phyloP scores from a whole-genome alignment of 2,113 vertebrate genomes.

The Ibidorhyncha struthersii region DNA sequence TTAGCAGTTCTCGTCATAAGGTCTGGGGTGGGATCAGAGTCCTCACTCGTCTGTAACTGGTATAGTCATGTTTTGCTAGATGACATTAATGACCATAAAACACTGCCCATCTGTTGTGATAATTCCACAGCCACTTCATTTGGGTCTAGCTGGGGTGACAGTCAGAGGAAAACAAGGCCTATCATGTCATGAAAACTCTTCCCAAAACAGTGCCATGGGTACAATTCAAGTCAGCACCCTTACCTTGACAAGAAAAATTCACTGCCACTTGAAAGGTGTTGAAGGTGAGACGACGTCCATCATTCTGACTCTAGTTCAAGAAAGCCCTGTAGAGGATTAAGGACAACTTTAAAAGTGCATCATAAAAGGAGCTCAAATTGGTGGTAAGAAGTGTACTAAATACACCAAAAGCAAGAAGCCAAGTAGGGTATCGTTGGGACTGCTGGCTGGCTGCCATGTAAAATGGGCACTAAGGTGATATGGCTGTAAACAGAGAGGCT shows the following conservation, averaged over 20 bases:
- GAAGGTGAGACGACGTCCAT: background rate
- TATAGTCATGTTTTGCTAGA: background rate
- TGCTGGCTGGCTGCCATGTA: background rate
- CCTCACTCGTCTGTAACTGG: background rate
- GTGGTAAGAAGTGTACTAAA: background rate
- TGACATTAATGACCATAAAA: background rate
- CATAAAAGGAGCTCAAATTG: background rate
- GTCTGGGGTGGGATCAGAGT: background rate
- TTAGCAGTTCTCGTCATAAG: background rate
- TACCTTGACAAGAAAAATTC: background rate
- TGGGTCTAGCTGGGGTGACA: background rate
- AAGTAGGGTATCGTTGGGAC: background rate
- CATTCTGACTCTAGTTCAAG: background rate
- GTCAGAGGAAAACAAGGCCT: background rate
- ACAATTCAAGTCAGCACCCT: background rate
- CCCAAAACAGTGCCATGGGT: background rate
- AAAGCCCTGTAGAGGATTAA: background rate
- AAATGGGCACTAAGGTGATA: background rate
- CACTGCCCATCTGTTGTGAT: background rate
- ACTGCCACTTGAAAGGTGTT: background rate
- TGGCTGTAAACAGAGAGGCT: background rate
- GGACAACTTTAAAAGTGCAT: background rate
- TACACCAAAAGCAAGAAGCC: background rate
- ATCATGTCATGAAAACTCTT: background rate
- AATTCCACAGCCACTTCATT: background rate